Conservation (phyloP, 2,888 invertebrate genomes). For the Cinara cedri region DNA sequence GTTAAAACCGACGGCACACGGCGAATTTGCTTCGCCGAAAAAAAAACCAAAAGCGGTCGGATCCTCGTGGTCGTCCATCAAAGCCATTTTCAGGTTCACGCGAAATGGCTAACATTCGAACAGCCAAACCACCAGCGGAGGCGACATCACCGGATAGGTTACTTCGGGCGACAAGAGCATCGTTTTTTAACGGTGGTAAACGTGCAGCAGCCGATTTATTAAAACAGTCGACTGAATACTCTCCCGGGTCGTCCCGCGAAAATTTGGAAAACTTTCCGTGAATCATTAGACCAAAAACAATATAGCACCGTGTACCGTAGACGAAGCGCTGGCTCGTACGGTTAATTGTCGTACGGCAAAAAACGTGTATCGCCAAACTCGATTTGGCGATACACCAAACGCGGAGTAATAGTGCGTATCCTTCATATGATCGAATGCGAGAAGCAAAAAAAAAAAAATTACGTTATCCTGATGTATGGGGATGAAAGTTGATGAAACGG, state of each 20-base stretch:
- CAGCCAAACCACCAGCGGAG: conserved; percentile 5
- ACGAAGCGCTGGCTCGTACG: conserved; percentile 25
- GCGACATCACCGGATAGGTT: conserved; percentile 22
- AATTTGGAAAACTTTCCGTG: conserved; percentile 20
- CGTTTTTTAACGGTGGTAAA: conserved; percentile 29
- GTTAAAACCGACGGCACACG: too few relatives aligned
- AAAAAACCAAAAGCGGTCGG: neutral
- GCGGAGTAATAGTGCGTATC: neutral
- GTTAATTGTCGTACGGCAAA: conserved; percentile 17
- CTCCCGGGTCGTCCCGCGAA: conserved; percentile 17
- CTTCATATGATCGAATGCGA: conserved; percentile 20
- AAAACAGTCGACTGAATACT: conserved; percentile 19
- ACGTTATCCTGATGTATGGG: conserved; percentile 18
- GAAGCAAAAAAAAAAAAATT: conserved; percentile 8
- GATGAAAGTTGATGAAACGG: conserved; percentile 20
- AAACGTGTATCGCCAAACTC: conserved; percentile 17
- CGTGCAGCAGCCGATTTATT: conserved; percentile 24
- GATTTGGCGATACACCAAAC: conserved; percentile 20
- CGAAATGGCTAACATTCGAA: neutral
- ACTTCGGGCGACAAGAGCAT: conserved; percentile 6
- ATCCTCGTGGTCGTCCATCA: conserved; percentile 26
- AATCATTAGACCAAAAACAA: neutral
- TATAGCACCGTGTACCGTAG: conserved; percentile 22
- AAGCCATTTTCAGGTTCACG: conserved; percentile 7
- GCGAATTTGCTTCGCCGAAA: conserved; percentile 22